phyloP scores from a whole-genome alignment of 2,888 invertebrate genomes.

The Drosophila siamana region DNA sequence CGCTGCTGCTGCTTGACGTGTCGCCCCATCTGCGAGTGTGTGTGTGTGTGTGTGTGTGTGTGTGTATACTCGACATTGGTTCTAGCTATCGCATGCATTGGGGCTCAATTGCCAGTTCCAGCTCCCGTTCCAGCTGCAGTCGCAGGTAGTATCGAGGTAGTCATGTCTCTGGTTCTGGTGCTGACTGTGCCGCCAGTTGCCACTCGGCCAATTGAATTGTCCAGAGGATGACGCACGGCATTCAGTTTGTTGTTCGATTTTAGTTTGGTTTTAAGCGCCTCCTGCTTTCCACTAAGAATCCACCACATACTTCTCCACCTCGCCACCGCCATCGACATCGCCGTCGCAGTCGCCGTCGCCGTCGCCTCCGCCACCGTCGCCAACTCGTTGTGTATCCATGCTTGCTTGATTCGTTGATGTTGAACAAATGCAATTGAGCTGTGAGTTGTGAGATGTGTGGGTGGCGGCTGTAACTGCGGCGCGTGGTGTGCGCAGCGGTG shows the following conservation, averaged over 20 bases:
- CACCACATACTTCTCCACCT: not conserved
- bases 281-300: constrained; percentile 12
- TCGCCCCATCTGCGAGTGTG: constrained; percentile 1
- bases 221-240: constrained; percentile 46
- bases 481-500: constrained; percentile 6
- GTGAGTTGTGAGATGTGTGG: constrained; percentile 15
- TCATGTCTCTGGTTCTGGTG: not conserved
- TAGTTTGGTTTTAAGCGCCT: constrained; percentile 51
- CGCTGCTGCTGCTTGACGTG: constrained; percentile 40
- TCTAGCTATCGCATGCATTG: constrained; percentile 9
- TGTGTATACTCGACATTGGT: too few relatives aligned
- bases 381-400: not conserved
- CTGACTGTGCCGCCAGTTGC: constrained; percentile 8
- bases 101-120: not conserved
- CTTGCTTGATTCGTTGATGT: constrained; percentile 52
- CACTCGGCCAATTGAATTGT: constrained; percentile 71
- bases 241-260: constrained; percentile 62
- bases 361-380: not conserved
- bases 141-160: constrained; percentile 7
- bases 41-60: constrained; percentile 4
- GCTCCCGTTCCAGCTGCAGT: not conserved
- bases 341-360: not conserved
- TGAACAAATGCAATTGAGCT: constrained; percentile 65
- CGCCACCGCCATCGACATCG: too few relatives aligned
- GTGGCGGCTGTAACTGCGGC: too few relatives aligned